phyloP scores from a whole-genome alignment of 2,113 vertebrate species.

The Xenopus laevis region DNA sequence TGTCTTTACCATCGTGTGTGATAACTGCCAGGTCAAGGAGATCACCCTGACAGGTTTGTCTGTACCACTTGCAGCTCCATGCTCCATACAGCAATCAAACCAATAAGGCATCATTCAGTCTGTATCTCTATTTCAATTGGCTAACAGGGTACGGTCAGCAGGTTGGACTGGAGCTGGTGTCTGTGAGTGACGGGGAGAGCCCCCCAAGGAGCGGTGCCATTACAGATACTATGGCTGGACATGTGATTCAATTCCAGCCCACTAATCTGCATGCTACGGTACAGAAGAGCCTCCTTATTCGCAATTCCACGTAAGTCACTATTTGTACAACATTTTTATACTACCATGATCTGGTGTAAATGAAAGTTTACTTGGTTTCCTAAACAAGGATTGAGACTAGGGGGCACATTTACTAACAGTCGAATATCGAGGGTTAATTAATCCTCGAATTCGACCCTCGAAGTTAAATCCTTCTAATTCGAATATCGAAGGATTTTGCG shows the following conservation, averaged over 20 bases:
- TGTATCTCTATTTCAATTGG: constrained; percentile 14
- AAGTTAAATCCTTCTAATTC: too few species aligned
- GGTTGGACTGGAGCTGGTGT: constrained; percentile 73
- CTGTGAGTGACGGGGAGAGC: constrained; percentile 63
- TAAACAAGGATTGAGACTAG: too few species aligned
- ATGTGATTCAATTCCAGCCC: constrained; percentile 73
- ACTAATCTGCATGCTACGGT: constrained; percentile 65
- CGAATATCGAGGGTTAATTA: too few species aligned
- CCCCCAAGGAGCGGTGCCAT: constrained; percentile 59
- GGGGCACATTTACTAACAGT: too few species aligned
- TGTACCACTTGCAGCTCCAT: neutral
- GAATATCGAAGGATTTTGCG: too few species aligned
- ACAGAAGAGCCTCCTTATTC: constrained; percentile 72
- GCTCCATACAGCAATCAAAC: neutral
- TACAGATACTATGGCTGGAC: constrained; percentile 71
- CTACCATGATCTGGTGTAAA: too few species aligned
- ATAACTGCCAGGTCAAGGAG: constrained; percentile 81
- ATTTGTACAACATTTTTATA: too few species aligned
- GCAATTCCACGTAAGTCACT: constrained; percentile 73
- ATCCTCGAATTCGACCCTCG: too few species aligned
- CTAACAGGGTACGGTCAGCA: constrained; percentile 74
- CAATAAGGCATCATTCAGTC: too few species aligned
- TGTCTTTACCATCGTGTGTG: constrained; percentile 74
- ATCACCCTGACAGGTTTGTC: constrained; percentile 77
- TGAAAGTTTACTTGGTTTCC: too few species aligned